Conservation (phyloP, 2,113 vertebrate genomes). For the Corynorhinus townsendii region DNA sequence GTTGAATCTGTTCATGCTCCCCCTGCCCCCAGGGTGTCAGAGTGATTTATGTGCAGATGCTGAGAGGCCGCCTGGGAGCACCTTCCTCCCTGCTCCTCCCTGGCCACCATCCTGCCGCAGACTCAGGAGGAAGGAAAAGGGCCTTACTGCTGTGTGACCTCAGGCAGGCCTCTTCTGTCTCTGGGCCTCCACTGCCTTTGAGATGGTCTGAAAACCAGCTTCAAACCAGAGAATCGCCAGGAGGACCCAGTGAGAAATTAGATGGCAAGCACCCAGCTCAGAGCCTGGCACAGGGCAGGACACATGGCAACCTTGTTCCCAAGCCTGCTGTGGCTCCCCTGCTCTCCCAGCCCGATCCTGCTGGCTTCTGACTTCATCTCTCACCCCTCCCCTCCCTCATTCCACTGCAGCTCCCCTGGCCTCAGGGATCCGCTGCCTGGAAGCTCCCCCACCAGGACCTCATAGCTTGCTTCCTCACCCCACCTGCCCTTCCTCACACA, state of each 20-base stretch:
- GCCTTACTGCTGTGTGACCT: background rate
- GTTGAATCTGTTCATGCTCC: background rate
- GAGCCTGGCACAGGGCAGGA: background rate
- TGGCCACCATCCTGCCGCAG: background rate
- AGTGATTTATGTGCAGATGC: constrained; percentile 64
- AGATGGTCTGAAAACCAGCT: background rate
- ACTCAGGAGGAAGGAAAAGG: background rate
- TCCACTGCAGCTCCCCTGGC: background rate
- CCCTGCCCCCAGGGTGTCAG: background rate
- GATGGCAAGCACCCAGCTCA: background rate
- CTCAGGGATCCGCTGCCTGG: no score
- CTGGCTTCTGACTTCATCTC: background rate
- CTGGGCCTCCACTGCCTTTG: background rate
- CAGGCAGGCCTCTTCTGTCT: background rate
- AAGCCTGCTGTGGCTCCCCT: background rate
- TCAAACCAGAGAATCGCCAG: background rate
- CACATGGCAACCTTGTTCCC: rapidly evolving
- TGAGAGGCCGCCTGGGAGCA: background rate
- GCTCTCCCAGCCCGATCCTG: background rate
- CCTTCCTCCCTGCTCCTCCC: rapidly evolving
- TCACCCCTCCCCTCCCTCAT: no score
- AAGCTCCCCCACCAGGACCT: background rate
- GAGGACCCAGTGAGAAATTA: background rate
- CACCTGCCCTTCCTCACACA: background rate
- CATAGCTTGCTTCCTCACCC: background rate